Conservation (phyloP, 2,888 invertebrate species). For the Stenodera caucasica region DNA sequence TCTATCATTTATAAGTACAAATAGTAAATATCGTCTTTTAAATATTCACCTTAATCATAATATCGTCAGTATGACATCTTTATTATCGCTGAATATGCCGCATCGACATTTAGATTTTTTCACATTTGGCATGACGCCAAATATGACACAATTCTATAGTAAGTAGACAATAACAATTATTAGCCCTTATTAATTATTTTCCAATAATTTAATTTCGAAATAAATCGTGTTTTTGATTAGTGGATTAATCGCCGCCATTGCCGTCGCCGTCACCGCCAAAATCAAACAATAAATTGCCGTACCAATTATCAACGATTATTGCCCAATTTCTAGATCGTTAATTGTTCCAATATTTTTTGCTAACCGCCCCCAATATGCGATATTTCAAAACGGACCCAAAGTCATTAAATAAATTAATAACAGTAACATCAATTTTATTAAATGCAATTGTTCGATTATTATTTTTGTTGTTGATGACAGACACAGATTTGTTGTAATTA, state of each 20-base stretch:
- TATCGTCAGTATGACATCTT: conserved; percentile 51
- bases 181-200: not conserved
- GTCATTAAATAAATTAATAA: conserved; percentile 38
- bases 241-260: conserved; percentile 21
- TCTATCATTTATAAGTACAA: conserved; percentile 49
- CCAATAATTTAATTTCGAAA: conserved; percentile 17
- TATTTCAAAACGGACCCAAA: conserved; percentile 13
- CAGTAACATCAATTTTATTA: conserved; percentile 36
- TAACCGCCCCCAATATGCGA: conserved; percentile 7
- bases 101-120: conserved; percentile 45
- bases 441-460: conserved; percentile 17
- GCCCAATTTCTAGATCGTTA: conserved; percentile 42
- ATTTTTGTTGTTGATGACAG: conserved; percentile 19
- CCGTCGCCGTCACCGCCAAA: no score
- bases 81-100: conserved; percentile 45
- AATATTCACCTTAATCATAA: conserved; percentile 47
- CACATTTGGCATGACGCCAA: conserved; percentile 36
- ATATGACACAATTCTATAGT: conserved; percentile 37
- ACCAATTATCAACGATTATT: conserved; percentile 34
- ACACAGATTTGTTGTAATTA: conserved; percentile 18
- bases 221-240: conserved; percentile 23
- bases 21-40: conserved; percentile 53
- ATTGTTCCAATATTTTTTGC: conserved; percentile 43
- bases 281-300: conserved; percentile 27
- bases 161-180: conserved; percentile 31